Conservation (phyloP, 2,888 invertebrate genomes). For the Cancer borealis region DNA sequence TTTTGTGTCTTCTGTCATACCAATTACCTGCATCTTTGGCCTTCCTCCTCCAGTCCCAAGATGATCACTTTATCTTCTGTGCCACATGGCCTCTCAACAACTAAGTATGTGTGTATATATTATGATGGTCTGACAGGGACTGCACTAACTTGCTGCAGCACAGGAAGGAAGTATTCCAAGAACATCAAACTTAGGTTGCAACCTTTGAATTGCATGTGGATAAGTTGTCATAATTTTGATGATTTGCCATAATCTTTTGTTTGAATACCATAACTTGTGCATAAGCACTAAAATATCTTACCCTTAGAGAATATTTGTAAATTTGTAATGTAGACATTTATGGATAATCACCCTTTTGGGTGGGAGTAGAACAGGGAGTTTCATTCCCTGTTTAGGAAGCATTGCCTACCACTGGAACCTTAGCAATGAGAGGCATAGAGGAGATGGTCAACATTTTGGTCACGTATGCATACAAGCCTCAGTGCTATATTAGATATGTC, state of each 20-base stretch:
- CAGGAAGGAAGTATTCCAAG: background rate
- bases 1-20: no score
- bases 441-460: background rate
- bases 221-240: background rate
- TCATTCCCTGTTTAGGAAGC: no score
- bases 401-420: background rate
- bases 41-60: no score
- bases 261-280: background rate
- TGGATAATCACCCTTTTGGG: background rate
- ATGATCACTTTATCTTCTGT: no score
- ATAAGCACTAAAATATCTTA: background rate
- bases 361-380: no score
- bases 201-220: background rate
- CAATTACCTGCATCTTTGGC: no score
- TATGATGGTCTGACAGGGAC: background rate
- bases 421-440: background rate
- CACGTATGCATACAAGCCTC: background rate
- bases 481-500: background rate
- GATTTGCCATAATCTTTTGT: background rate
- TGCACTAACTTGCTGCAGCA: background rate
- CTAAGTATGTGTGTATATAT: no score
- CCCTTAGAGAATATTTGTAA: background rate
- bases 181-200: background rate
- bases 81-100: no score
- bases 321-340: background rate